phyloP scores from a whole-genome alignment of 2,797 vertebrate genomes.

The Lophura swinhoii region DNA sequence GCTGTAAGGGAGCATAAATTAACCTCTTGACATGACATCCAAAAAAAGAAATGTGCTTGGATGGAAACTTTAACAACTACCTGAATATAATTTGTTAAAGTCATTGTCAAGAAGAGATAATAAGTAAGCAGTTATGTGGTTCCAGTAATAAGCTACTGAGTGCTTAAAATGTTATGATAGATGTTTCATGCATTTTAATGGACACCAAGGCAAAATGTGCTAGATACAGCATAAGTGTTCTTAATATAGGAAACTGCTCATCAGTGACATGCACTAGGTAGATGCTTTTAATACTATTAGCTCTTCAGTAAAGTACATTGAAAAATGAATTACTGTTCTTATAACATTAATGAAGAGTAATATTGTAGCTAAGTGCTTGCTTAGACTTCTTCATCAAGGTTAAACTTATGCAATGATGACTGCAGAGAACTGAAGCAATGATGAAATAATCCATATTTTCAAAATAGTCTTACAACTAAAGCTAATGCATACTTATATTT shows the following conservation, averaged over 20 bases:
- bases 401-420: background rate
- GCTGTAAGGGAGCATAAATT: slow-evolving; percentile 62
- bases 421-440: background rate
- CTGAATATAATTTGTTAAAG: slow-evolving; percentile 48
- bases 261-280: slow-evolving; percentile 43
- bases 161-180: slow-evolving; percentile 59
- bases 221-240: slow-evolving; percentile 16
- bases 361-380: slow-evolving; percentile 9
- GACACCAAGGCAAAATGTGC: slow-evolving; percentile 45
- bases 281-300: slow-evolving; percentile 39
- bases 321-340: slow-evolving; percentile 50
- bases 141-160: slow-evolving; percentile 51
- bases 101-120: slow-evolving; percentile 59
- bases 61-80: slow-evolving; percentile 55
- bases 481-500: background rate
- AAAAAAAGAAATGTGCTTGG: slow-evolving; percentile 27
- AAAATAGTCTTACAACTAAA: background rate
- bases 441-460: background rate
- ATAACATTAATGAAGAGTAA: slow-evolving; percentile 42
- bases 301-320: slow-evolving; percentile 9
- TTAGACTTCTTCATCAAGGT: slow-evolving; percentile 17
- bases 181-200: slow-evolving; percentile 70
- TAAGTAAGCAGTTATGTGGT: slow-evolving; percentile 51
- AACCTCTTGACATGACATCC: slow-evolving; percentile 29
- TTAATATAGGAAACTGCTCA: slow-evolving; percentile 49